Percentiles rank a stretch among this genome's conserved stretches.
phyloP scores from a whole-genome alignment of 2,113 vertebrate species.

The Menura novaehollandiae region DNA sequence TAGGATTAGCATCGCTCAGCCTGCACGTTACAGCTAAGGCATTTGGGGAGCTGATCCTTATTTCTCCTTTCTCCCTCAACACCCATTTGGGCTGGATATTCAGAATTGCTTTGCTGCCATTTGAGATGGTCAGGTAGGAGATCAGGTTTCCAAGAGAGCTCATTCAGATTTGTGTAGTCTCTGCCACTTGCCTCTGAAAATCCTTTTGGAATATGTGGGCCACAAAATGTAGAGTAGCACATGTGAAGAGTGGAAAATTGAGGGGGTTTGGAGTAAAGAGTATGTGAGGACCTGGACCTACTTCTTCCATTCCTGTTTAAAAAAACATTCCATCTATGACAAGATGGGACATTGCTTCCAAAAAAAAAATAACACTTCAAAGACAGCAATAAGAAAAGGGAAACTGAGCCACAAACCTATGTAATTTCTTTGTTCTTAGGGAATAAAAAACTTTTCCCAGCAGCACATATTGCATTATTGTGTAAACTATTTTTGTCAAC shows the following conservation, averaged over 20 bases:
- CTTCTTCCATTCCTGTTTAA: not conserved
- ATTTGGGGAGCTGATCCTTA: not conserved
- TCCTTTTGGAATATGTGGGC: not conserved
- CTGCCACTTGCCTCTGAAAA: not conserved
- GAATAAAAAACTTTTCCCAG: not conserved
- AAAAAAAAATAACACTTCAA: not conserved
- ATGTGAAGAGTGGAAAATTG: not conserved
- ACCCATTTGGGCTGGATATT: not conserved
- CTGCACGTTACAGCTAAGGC: not conserved
- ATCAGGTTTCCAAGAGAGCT: not conserved
- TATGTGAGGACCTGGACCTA: not conserved
- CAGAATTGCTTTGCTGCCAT: not conserved
- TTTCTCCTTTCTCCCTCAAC: not conserved
- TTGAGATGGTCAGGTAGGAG: not conserved
- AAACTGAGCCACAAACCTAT: not conserved
- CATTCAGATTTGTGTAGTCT: not conserved
- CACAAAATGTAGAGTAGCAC: not conserved
- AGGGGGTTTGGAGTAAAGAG: not conserved
- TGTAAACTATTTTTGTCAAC: not conserved
- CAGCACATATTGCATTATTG: not conserved
- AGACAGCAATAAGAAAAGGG: not conserved
- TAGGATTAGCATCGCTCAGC: not conserved
- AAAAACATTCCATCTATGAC: not conserved
- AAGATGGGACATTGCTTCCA: not conserved
- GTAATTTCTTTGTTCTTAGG: not conserved